Conservation (phyloP, 2,113 vertebrate genomes). For the Xiphophorus couchianus region DNA sequence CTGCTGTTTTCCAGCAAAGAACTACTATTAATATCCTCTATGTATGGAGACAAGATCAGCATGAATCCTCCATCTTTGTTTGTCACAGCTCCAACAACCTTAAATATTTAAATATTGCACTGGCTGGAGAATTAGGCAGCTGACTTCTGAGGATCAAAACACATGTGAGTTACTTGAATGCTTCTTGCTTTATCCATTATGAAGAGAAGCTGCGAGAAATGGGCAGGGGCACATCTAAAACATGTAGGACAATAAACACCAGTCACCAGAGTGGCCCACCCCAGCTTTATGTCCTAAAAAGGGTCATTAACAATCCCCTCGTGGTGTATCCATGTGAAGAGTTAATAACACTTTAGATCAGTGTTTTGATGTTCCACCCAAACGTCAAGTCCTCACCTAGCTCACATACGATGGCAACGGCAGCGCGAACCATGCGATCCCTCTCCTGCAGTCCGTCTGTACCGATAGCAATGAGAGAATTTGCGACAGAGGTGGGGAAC, state of each 20-base stretch:
- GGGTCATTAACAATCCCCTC: not conserved
- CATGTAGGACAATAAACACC: not conserved
- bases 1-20: no score
- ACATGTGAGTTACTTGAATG: no score
- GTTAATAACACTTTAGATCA: not conserved
- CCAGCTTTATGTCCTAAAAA: no score
- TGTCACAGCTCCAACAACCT: no score
- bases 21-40: no score
- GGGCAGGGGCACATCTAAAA: not conserved
- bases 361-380: not conserved
- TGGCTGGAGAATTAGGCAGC: no score
- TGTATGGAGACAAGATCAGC: no score
- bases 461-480: constrained; percentile 97
- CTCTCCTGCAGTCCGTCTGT: constrained; percentile 97
- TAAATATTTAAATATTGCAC: no score
- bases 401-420: constrained; percentile 98
- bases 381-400: constrained; percentile 80
- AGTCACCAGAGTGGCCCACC: not conserved
- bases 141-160: no score
- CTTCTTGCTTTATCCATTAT: no score
- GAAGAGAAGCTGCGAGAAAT: no score
- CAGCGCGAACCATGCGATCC: constrained; percentile 97
- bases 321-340: not conserved
- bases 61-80: no score
- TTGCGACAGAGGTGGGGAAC: constrained; percentile 95